Evolutionary conservation across 2,888 invertebrate species (phyloP), one percentile per base, ranked within the genome.

Genomic region (Ornithoptera alexandrae): DNA sequence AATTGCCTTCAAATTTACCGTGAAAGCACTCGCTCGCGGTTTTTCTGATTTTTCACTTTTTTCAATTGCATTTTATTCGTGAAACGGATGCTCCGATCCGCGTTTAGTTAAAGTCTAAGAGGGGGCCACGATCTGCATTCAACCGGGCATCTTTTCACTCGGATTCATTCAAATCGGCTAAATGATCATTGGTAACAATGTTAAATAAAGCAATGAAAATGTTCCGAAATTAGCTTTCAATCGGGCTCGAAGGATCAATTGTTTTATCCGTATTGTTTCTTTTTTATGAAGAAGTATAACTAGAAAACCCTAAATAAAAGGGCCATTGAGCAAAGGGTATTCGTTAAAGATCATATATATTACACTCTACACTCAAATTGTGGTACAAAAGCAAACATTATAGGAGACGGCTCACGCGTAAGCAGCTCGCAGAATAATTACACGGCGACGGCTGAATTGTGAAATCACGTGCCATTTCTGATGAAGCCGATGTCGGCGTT

Each of bases 1-100:
- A 70, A 66, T 70, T 63, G 69, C 61, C 62, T 66, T 57, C 62
- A 62, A 66, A 70, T 69, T 70, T 24, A 70, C 66, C 70, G 53
- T 70, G 66, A 70, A 70, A 66, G 66, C 70, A 24, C 50, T 66
- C 57, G 70, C 50, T 62, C 57, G 70, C 58, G 50, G 66, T 62
- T 66, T 65, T 65, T 65, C 36, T 62, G 61, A 30, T 57, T 42
- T 61, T 20, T 22, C 22, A 22, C 22, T 57, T 15, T 15, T 46
- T 15, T 46, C 46, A 46, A 39, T 50, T 57, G 58, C 59, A 18
- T 59, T 68, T 53, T 59, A 68, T 68, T 64, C 63, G 46, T 62
- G 50, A 10, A 59, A 59, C 30, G 65, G 65, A 24, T 58, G 50
- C 63, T 36, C 68, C 46, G 20, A 50, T 63, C 63, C 15, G n/a